Base-by-base conservation (phyloP, 2,888 invertebrate species). In the Seira ritae region DNA sequence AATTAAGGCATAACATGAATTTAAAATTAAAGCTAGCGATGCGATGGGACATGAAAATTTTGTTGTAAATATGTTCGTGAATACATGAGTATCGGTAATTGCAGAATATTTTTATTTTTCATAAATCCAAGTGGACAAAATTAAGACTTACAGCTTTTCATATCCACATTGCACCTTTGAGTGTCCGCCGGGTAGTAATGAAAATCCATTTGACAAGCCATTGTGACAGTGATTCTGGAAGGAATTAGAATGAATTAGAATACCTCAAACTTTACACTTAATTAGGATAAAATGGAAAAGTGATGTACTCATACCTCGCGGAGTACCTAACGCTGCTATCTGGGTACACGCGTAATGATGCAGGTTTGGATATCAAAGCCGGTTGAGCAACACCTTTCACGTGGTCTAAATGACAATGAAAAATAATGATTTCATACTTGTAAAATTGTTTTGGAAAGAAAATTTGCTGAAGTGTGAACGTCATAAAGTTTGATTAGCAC, bases 151-250 rank as follows among this genome's bases (percentile, higher is more conserved):
- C 89, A 89, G 81, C 88, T 88, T 77, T 89, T 89, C 77, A 89
- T 87, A 73, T 89, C 88, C 69, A 89, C 87, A 67, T 87, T 80
- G 65, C 89, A 89, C 31, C 83, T 80, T 76, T 89, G 89, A n/a
- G 89, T 88, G 76, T 89, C 89, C 62, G 87, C 89, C 0, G 89
- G 89, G 71, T 89, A 89, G 72, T 86, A 88, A 71, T 88, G 87
- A 77, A 89, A 89, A 74, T 89, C 89, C 89, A 89, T 89, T 67
- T 86, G 88, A 75, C 89, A 89, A 20, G 89, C 88, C 86, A 89
- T 89, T 17, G 87, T 86, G 55, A 89, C 86, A 42, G 89, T 89
- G n/a, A 89, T 86, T 70, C 88, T 88, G 78, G 71, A 86, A 80
- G 15, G 20, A 46, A 62, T 62, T 62, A 4, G 20, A 17, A 31